Evolutionary conservation across 2,797 vertebrate genomes (phyloP), one percentile per base, ranked within the genome.

Genomic region (Sciaenops ocellatus): DNA sequence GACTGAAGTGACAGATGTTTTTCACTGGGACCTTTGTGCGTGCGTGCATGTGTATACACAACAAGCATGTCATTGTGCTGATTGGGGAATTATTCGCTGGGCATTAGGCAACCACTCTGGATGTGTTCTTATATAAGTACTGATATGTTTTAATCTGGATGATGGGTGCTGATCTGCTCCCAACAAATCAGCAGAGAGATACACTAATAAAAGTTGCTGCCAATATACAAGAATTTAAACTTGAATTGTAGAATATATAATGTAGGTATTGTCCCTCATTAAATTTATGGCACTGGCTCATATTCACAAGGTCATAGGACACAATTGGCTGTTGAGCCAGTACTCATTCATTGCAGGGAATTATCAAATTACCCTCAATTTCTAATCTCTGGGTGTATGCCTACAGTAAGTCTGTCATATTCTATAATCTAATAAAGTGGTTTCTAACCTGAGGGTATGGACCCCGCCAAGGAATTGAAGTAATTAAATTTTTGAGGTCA

Each of bases 91-190:
- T 80, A 90, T 82, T 83, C 34, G 28, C 54, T 68, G 42, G 74
- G 80, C 76, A 75, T 91, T 87, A 75, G 52, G 71, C 30, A 6
- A 41, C 46, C 56, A 70, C 73, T 60, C 73, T 63, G 75, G 69
- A 76, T 76, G 76, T 68, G 56, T 79, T 38, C 34, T 38, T 38
- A 51, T 87, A 84, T 38, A 92, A 82, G 80, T 68, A 80, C 73
- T 87, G 76, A 83, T 84, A 78, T 70, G 64, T 85, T 90, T 84
- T 92, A 94, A 94, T 93, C 89, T 70, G 60, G 90, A 89, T 89
- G 79, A 92, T 85, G 74, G 57, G 17, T 20, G 75, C 76, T 80
- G 60, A 91, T 85, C 83, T 80, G 64, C 71, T 71, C 61, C 77
- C 71, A 73, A 86, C 82, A 80, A 87, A 82, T 85, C 71, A 79